Evolutionary conservation across 2,888 invertebrate species (phyloP).

Genomic region (Eremobia ochroleuca): DNA sequence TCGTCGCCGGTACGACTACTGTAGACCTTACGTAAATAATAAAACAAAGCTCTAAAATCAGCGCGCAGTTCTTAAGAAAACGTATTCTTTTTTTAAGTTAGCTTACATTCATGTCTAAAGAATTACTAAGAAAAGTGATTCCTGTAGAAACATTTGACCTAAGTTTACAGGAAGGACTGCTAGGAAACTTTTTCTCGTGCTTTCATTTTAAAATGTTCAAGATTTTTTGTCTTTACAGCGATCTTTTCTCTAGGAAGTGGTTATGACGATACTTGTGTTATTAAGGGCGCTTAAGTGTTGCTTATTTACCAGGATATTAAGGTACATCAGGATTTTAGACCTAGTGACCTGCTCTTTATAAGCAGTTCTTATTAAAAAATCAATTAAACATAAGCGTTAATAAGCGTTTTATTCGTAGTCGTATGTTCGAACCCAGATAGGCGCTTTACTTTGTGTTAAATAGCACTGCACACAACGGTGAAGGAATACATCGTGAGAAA

Average conservation of each 20-base stretch:
- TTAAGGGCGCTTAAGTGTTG: slow-evolving; percentile 7
- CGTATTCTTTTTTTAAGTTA: slow-evolving; percentile 3
- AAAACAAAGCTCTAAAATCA: not conserved
- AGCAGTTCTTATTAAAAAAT: not conserved
- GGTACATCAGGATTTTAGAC: not conserved
- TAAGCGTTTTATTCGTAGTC: not conserved
- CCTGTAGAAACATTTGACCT: slow-evolving; percentile 51
- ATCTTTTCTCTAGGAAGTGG: slow-evolving; percentile 36
- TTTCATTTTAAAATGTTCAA: slow-evolving; percentile 55
- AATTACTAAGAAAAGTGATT: slow-evolving; percentile 55
- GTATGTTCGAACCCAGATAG: not conserved
- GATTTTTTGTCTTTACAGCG: slow-evolving; percentile 30
- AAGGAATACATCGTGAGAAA: not conserved
- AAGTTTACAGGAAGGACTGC: slow-evolving; percentile 42
- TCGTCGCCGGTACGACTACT: too few species aligned
- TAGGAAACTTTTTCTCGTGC: slow-evolving; percentile 44
- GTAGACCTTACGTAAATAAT: not conserved
- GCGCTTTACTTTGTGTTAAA: not conserved
- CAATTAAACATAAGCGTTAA: not conserved
- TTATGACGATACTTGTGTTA: slow-evolving; percentile 22
- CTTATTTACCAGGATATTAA: not conserved
- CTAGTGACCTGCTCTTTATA: not conserved
- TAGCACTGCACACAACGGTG: not conserved
- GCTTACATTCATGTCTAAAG: slow-evolving; percentile 32
- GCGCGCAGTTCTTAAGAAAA: not conserved